Base-by-base conservation (phyloP, 2,797 vertebrate species). In the Sus cebifrons region DNA sequence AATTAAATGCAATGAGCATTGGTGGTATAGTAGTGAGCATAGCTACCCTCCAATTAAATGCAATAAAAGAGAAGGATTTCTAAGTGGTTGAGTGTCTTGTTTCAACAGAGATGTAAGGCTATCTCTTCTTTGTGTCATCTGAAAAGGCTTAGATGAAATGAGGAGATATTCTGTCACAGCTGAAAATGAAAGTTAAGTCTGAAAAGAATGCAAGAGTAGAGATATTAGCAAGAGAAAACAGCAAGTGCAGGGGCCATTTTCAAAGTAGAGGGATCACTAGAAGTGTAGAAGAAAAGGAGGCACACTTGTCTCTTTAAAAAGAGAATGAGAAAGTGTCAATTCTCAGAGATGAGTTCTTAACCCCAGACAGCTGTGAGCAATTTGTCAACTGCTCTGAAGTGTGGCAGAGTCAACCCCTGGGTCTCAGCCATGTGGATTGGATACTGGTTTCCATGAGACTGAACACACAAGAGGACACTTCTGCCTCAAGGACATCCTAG, bases 281-380 rank as follows among this genome's bases (percentile, higher is more conserved):
- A 83, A 36, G 71, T 40, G 6, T 23, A 71, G 60, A 91, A 83
- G 65, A 79, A 77, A 97, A 62, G 68, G 60, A 52, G 29, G 40
- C 11, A 9, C 16, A 67, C 8, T 84, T 29, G 13, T 32, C 20
- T 84, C 56, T 94, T 93, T 89, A 36, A 44, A 93, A 64, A 20
- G 60, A 12, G 25, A 84, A 73, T 78, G 70, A 90, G n/a, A 75
- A 86, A 49, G 60, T 32, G 62, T 77, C 70, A 20, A 12, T 81
- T 67, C 77, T 86, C 65, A 58, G 79, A 86, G 62, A 77, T 64
- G 75, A 60, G 49, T 21, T 84, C 60, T 87, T 94, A 93, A 87
- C 93, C 86, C 36, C 52, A 49, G 94, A 78, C 71, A 95, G 87
- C 81, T 87, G 79, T 82, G 93, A 96, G 81, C 71, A 88, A 78